Base-by-base conservation (phyloP, 2,888 invertebrate genomes). In the Epistrophe grossulariae region DNA sequence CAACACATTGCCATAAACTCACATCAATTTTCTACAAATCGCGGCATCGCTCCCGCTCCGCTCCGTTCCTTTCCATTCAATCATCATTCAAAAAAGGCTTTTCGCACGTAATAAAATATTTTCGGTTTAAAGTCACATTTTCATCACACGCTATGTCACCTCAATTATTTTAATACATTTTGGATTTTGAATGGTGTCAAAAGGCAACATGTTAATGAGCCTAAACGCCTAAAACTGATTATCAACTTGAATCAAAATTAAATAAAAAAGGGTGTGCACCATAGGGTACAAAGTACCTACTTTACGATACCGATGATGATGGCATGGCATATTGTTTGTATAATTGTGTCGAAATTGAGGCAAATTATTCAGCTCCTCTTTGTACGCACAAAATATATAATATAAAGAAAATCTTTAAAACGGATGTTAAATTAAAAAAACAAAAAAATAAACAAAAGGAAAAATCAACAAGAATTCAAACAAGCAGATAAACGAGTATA, bases 201-300 rank as follows among this genome's bases (percentile, higher is more conserved):
- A 70, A 38, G 68, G 68, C 68, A 68, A 68, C 68, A 50, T 68
- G 68, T 68, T 68, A 68, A 68, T 68, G 68, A 68, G 50, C 50
- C 35, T 50, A 68, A 68, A 50, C 68, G 68, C 68, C 19, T 68
- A 48, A 35, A 68, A 68, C 50, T 68, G 35, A 68, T 68, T 68
- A 68, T 68, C 68, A 66, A 66, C 66, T 66, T 28, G 50, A 68
- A 35, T 68, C 15, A 68, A 38, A 68, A 35, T 68, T 68, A 19
- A 68, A 68, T 50, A 62, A 35, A 19, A 40, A 50, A 68, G 50
- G 68, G 48, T 68, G 35, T 48, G 66, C 45, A 11, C 24, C 68
- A 68, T 50, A 48, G 19, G 50, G 50, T 68, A 35, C 68, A 68
- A 68, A 68, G 31, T 68, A 11, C 45, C 35, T 38, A 19, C 48